Base-by-base conservation (phyloP, 2,113 vertebrate species). In the Corydoras maculifer region DNA sequence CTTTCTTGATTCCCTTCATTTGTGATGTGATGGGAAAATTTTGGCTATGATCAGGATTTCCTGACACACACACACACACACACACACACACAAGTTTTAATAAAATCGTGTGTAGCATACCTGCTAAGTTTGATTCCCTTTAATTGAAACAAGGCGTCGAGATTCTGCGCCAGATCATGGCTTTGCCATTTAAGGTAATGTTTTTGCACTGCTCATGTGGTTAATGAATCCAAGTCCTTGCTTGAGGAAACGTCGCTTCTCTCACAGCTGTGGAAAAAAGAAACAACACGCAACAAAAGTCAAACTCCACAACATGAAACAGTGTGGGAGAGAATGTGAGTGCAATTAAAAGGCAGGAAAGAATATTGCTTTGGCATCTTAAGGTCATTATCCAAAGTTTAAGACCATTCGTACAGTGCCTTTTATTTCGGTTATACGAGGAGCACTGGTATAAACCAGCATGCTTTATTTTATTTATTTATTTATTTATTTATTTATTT, bases 111-210 rank as follows among this genome's bases (percentile, higher is more conserved):
- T 31, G n/a, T 31, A 77, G 77, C 82, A 81, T 90, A 88, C 88
- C 87, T 89, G 87, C 81, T 58, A 86, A 85, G 85, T 88, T 89
- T 89, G 87, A 87, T 86, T 87, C 83, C 69, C 54, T 74, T 74
- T 89, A 89, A 89, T 90, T 89, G 88, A 88, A 89, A 88, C 87
- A 88, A 88, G 88, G 84, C 82, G 71, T 78, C 78, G 70, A 81
- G 55, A 75, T 79, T 76, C 74, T 75, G 68, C 78, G 88, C 89
- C 87, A 90, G 86, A 82, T 76, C 79, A 79, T 78, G 80, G 84
- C 85, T 83, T 86, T 77, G 74, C 89, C 89, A 88, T 90, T 84
- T 90, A 88, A 89, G 89, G 89, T 79, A 86, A 89, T 88, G 87
- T 88, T 89, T 88, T 89, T 90, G 84, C 54, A 63, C 86, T 82